These are phyloP conservation scores for Apamea monoglypha DNA, from an alignment of 2,888 invertebrate species.

Conservation along the genomic window DNA sequence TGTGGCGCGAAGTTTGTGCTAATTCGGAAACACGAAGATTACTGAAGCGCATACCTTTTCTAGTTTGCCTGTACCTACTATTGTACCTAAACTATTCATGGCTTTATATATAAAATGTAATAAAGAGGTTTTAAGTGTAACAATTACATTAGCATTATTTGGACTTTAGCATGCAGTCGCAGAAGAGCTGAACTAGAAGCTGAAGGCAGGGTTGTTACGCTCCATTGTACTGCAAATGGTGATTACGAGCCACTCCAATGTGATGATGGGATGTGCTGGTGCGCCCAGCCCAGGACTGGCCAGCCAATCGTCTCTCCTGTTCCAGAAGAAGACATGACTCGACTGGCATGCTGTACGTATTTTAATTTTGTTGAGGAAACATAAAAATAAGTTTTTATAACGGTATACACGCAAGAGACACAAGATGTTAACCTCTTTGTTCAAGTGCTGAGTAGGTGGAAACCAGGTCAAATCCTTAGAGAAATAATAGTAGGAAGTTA, in stretches of 20 bases:
- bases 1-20: background rate
- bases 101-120: background rate
- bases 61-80: background rate
- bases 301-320: conserved; percentile 89
- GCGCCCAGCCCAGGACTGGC: conserved; percentile 91
- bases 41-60: no score
- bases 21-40: background rate
- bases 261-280: conserved; percentile 93
- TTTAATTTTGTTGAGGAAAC: background rate
- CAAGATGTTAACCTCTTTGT: conserved; percentile 21
- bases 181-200: conserved; percentile 89
- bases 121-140: conserved; percentile 14
- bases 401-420: background rate
- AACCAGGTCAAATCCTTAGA: conserved; percentile 22
- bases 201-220: conserved; percentile 86
- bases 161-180: conserved; percentile 91
- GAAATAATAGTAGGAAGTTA: conserved; percentile 23
- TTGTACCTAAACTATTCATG: background rate
- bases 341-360: conserved; percentile 92
- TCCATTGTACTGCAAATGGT: conserved; percentile 92
- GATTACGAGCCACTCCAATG: conserved; percentile 93
- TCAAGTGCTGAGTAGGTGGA: background rate
- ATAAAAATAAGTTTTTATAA: background rate
- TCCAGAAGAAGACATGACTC: conserved; percentile 89
- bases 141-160: background rate